Evolutionary conservation across 2,888 invertebrate genomes (phyloP).

Genomic region (Trichopria drosophilae): DNA sequence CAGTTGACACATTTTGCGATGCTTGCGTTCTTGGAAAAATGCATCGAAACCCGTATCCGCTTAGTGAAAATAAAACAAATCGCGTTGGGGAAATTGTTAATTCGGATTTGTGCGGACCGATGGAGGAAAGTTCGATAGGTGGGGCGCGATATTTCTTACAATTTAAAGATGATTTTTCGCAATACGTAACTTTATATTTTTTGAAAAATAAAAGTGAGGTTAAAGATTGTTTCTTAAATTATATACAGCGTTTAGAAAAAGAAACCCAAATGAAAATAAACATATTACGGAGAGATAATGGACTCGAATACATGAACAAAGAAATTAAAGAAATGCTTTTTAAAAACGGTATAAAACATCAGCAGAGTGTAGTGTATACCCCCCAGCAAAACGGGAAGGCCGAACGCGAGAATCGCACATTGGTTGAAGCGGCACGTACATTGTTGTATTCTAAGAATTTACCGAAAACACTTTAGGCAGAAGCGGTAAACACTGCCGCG

Average conservation of each 20-base stretch:
- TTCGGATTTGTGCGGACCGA: constrained; percentile 30
- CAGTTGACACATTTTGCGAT: no score
- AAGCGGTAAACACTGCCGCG: constrained; percentile 24
- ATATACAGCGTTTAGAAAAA: no score
- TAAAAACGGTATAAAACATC: constrained; percentile 28
- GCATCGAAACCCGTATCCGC: no score
- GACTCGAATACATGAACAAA: constrained; percentile 28
- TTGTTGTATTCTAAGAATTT: constrained; percentile 22
- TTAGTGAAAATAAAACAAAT: no score
- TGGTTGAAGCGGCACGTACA: constrained; percentile 40
- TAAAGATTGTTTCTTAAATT: no score
- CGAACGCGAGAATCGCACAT: constrained; percentile 39
- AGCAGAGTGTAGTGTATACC: no score
- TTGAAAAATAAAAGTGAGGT: no score
- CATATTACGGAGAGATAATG: constrained; percentile 31
- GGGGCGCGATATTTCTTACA: constrained; percentile 18
- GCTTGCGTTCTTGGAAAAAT: no score
- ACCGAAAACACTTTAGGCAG: constrained; percentile 31
- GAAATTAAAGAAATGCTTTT: constrained; percentile 12
- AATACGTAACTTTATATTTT: constrained; percentile 25
- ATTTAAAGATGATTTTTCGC: constrained; percentile 30
- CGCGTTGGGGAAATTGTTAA: constrained; percentile 23
- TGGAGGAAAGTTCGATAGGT: constrained; percentile 21
- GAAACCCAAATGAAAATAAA: constrained; percentile 19
- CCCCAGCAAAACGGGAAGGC: constrained; percentile 41